These are phyloP conservation scores for Agelas oroides DNA, from an alignment of 37 sponge, comb jelly and placozoan genomes.

Conservation along the genomic window DNA sequence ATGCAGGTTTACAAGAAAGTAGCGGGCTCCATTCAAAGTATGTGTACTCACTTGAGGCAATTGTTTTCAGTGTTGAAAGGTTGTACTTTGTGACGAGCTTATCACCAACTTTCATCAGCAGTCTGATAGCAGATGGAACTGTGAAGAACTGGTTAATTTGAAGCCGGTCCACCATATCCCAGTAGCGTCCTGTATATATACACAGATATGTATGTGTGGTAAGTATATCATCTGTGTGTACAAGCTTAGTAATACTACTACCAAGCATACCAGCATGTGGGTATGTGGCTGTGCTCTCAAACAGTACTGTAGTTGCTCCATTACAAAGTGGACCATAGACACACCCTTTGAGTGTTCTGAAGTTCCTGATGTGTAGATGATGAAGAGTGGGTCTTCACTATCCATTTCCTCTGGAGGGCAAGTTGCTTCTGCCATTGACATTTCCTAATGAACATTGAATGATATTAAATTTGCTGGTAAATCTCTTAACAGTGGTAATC, in stretches of 20 bases:
- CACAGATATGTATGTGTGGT: too few species aligned
- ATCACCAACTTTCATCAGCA: slow-evolving; percentile 55
- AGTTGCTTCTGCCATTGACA: slow-evolving; percentile 44
- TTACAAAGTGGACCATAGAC: slow-evolving; percentile 93
- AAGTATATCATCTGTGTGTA: too few species aligned
- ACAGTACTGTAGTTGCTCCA: slow-evolving; percentile 89
- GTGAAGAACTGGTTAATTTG: slow-evolving; percentile 70
- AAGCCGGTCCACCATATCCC: slow-evolving; percentile 43
- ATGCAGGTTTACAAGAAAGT: too few species aligned
- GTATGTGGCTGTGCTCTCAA: slow-evolving; percentile 87
- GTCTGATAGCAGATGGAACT: slow-evolving; percentile 66
- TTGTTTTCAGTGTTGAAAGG: slow-evolving; percentile 48
- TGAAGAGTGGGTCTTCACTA: too few species aligned
- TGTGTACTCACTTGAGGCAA: slow-evolving; percentile 42
- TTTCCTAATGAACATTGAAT: too few species aligned
- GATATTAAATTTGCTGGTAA: too few species aligned
- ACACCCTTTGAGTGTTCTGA: slow-evolving; percentile 93
- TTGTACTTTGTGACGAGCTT: slow-evolving; percentile 57
- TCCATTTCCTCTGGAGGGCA: too few species aligned
- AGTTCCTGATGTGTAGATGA: slow-evolving; percentile 92
- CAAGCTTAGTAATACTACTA: too few species aligned
- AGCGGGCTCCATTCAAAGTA: too few species aligned
- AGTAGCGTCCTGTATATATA: too few species aligned
- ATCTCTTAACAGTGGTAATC: too few species aligned
- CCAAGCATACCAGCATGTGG: slow-evolving; percentile 82